Base-by-base conservation (phyloP, 2,797 vertebrate genomes). In the Protosalanx chinensis region DNA sequence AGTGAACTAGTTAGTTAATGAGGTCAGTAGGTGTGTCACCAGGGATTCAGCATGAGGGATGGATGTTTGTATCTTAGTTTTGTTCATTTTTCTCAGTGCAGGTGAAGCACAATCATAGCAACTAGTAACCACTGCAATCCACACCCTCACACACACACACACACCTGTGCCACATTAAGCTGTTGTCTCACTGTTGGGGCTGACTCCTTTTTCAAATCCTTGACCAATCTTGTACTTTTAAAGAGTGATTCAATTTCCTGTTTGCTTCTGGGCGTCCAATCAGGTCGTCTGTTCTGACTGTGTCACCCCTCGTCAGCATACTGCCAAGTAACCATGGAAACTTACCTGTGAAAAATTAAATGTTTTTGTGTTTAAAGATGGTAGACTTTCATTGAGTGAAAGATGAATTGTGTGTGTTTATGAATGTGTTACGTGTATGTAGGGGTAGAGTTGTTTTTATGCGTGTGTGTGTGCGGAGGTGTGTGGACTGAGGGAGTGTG, bases 171-270 rank as follows among this genome's bases (percentile, higher is more conserved):
- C 67, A 73, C 67, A 72, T 66, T 63, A 67, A 29, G 23, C 41
- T 57, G 51, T 56, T 46, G 64, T 66, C 46, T 56, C 57, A 35
- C 66, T 57, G 61, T 32, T 57, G 3, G 46, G 61, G 49, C 64
- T 68, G 8, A 1, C 72, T 57, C 74, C 62, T 70, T 61, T 72
- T 68, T 63, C 15, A 72, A 61, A 18, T 64, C 71, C 64, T 72
- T 72, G 70, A 75, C 76, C 83, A 79, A 75, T 70, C 13, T 66
- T 80, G 77, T 81, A 81, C 81, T 73, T 84, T 68, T 64, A 67
- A 35, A 72, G 49, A 68, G 62, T 6, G 53, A 41, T 18, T 18
- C 32, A 32, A 63, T 29, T 73, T 74, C 67, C 67, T 64, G 72
- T 33, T 59, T 65, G 23, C 10, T 27, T 18, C 60, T 23, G 65